phyloP scores from a whole-genome alignment of 1,140 invertebrate genomes.

The Periplaneta americana region DNA sequence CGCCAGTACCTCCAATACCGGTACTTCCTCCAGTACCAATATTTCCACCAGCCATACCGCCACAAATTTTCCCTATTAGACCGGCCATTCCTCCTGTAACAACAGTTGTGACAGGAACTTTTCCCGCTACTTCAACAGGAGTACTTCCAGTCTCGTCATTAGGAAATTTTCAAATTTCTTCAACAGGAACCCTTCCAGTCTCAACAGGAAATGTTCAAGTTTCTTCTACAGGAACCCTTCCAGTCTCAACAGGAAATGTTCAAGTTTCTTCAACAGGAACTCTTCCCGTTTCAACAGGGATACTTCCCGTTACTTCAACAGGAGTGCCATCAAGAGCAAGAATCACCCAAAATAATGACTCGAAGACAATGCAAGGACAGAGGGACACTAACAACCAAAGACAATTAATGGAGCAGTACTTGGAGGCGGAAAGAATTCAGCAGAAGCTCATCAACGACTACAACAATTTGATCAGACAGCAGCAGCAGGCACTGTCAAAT shows the following conservation, averaged over 20 bases:
- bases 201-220: no score
- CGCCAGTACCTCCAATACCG: neutral
- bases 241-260: no score
- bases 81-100: neutral
- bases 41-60: neutral
- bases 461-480: neutral
- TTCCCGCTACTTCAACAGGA: neutral
- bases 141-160: neutral
- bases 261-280: no score
- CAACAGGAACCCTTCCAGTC: no score
- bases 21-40: no score
- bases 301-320: neutral
- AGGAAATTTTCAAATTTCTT: no score
- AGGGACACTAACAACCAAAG: neutral
- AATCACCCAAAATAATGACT: neutral
- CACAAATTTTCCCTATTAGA: neutral
- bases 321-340: neutral
- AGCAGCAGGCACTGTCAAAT: neutral
- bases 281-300: no score
- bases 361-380: neutral
- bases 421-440: neutral
- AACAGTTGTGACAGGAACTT: neutral
- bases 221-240: no score
- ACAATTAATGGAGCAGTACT: neutral
- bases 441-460: neutral